Conservation (phyloP, 2,113 vertebrate genomes). For the Festucalex cinctus region DNA sequence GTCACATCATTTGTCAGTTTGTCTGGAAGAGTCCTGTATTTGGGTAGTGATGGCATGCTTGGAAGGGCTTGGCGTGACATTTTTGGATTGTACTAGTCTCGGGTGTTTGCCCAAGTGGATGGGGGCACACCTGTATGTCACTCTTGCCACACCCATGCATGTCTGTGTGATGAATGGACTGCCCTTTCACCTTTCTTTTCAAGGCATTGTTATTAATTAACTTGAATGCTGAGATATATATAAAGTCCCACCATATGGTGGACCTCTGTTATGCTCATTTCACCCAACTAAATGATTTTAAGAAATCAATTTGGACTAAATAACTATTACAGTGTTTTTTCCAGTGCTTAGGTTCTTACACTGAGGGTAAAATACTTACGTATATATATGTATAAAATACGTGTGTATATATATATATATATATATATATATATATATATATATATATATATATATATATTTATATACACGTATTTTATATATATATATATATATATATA, state of each 20-base stretch:
- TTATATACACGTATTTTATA: too few relatives aligned
- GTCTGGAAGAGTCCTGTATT: slow-evolving; percentile 62
- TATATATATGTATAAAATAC: too few relatives aligned
- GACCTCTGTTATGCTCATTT: slow-evolving; percentile 12
- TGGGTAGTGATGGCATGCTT: slow-evolving; percentile 75
- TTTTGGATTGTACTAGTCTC: slow-evolving; percentile 58
- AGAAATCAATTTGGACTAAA: slow-evolving; percentile 18
- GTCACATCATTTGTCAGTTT: slow-evolving; percentile 60
- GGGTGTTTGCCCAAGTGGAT: slow-evolving; percentile 58
- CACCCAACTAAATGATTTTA: slow-evolving; percentile 6
- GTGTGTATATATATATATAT: too few relatives aligned
- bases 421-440: too few relatives aligned
- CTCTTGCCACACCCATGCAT: slow-evolving; percentile 72
- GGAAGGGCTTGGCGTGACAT: slow-evolving; percentile 68
- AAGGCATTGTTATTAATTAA: slow-evolving; percentile 23
- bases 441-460: too few relatives aligned
- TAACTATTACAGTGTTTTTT: background rate
- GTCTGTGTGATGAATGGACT: slow-evolving; percentile 71
- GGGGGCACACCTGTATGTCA: slow-evolving; percentile 62
- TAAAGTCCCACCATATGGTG: slow-evolving; percentile 3
- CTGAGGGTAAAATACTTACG: background rate
- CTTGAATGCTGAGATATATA: slow-evolving; percentile 17
- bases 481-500: too few relatives aligned
- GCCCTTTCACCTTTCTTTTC: slow-evolving; percentile 68
- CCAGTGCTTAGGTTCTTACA: background rate